Evolutionary conservation across 2,888 invertebrate genomes (phyloP).

Genomic region (Sericinus montela): DNA sequence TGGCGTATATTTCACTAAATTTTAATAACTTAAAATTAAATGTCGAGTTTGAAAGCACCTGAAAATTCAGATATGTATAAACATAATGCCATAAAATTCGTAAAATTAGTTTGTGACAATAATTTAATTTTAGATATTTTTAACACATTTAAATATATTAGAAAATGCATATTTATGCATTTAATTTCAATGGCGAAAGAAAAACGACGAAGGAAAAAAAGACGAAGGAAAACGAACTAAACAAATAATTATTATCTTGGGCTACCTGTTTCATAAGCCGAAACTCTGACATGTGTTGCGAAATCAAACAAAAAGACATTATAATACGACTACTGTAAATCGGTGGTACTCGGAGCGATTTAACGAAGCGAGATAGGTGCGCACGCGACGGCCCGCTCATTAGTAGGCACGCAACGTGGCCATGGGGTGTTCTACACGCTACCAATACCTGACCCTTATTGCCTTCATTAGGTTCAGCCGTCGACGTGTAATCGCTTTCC

Average conservation of each 20-base stretch:
- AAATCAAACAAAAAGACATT: constrained; percentile 44
- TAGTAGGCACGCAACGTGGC: constrained; percentile 63
- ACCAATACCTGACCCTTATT: constrained; percentile 33
- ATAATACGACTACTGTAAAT: constrained; percentile 26
- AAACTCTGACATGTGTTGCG: constrained; percentile 33
- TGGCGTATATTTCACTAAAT: too few relatives aligned
- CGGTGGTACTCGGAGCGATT: constrained; percentile 52
- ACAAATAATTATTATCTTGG: background rate
- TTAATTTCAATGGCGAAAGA: too few relatives aligned
- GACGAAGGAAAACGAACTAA: background rate
- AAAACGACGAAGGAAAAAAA: background rate
- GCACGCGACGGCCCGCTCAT: constrained; percentile 69
- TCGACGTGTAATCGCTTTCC: constrained; percentile 49
- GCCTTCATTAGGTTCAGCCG: constrained; percentile 56
- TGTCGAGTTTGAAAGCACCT: too few relatives aligned
- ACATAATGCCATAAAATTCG: too few relatives aligned
- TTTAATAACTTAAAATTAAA: too few relatives aligned
- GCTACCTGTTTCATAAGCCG: constrained; percentile 22
- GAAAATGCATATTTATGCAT: too few relatives aligned
- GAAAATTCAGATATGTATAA: too few relatives aligned
- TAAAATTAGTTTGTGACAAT: too few relatives aligned
- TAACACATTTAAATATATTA: too few relatives aligned
- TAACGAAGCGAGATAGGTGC: constrained; percentile 59
- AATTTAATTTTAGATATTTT: too few relatives aligned
- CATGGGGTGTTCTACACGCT: constrained; percentile 34